Conservation (phyloP, 2,797 vertebrate species). For the Alectoris magna region DNA sequence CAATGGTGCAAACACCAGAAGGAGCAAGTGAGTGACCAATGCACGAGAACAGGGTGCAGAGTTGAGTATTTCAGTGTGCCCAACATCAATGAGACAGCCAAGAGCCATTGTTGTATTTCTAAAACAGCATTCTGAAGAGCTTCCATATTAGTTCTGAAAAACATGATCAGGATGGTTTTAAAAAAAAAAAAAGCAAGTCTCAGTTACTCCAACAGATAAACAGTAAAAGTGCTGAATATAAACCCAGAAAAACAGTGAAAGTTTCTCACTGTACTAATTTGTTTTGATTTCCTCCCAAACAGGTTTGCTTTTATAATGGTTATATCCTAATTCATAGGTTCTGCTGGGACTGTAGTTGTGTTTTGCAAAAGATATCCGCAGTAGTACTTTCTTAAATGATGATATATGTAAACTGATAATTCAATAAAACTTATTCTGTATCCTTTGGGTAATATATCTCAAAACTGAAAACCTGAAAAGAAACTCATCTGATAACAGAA, state of each 20-base stretch:
- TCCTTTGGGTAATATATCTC: not conserved
- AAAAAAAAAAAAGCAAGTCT: not conserved
- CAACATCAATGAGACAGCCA: not conserved
- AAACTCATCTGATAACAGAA: not conserved
- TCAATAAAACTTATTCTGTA: not conserved
- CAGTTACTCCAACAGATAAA: not conserved
- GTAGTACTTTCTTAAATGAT: not conserved
- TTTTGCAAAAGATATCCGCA: not conserved
- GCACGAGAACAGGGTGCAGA: not conserved
- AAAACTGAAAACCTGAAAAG: not conserved
- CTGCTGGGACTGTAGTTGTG: not conserved
- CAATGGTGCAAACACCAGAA: not conserved
- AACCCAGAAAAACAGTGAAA: not conserved
- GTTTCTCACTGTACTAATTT: not conserved
- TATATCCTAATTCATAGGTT: not conserved
- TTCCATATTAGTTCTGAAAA: not conserved
- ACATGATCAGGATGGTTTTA: not conserved
- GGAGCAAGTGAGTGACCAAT: not conserved
- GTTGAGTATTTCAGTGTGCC: not conserved
- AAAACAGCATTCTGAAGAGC: not conserved
- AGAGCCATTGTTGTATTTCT: not conserved
- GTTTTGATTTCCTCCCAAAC: constrained; percentile 2
- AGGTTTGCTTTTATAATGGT: not conserved
- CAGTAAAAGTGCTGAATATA: not conserved
- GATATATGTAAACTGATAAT: not conserved